Evolutionary conservation across 1,140 invertebrate genomes (phyloP).

Genomic region (Psix sp.): DNA sequence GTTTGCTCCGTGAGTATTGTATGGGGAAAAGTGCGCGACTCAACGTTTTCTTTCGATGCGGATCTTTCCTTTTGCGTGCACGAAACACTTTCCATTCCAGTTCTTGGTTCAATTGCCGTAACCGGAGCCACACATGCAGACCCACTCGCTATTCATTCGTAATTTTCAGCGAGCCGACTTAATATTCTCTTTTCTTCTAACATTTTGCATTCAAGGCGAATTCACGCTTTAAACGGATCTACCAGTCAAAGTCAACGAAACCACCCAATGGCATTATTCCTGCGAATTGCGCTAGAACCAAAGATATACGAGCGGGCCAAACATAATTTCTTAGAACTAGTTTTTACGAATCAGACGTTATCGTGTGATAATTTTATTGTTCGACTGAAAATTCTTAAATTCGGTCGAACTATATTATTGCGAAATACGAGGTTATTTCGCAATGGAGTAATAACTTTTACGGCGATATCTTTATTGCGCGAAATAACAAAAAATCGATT

Average conservation of each 20-base stretch:
- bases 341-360: too few species aligned
- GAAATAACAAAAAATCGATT: conserved; percentile 55
- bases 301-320: too few species aligned
- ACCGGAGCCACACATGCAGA: conserved; percentile 23
- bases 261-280: not conserved
- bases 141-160: conserved; percentile 34
- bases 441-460: too few species aligned
- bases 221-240: not conserved
- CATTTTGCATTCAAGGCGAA: conserved; percentile 9
- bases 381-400: too few species aligned
- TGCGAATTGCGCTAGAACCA: too few species aligned
- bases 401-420: too few species aligned
- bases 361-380: too few species aligned
- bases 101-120: conserved; percentile 39
- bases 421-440: too few species aligned
- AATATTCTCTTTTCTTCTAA: conserved; percentile 25
- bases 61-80: conserved; percentile 25
- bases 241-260: not conserved
- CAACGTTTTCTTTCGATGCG: conserved; percentile 57
- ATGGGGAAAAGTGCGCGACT: conserved; percentile 67
- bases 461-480: too few species aligned
- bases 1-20: conserved; percentile 64
- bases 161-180: conserved; percentile 37
- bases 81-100: conserved; percentile 9
- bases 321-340: too few species aligned